A percentile compares a stretch with the other conserved stretches of the same genome.
phyloP scores from a whole-genome alignment of 2,797 vertebrate genomes.

The Paguma larvata region DNA sequence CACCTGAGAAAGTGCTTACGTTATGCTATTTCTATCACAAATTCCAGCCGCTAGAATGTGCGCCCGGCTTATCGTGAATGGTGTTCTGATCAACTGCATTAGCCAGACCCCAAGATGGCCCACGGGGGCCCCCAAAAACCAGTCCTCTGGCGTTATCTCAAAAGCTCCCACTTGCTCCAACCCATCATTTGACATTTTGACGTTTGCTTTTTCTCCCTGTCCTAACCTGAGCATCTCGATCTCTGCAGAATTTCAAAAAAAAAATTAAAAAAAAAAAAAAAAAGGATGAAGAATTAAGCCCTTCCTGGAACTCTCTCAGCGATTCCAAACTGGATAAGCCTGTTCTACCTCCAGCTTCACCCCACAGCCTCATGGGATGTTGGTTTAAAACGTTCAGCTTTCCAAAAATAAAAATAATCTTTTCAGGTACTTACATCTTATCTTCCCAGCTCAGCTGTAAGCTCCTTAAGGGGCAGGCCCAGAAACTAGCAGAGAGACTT shows the following conservation, averaged over 20 bases:
- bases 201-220: not conserved
- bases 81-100: not conserved
- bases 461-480: not conserved
- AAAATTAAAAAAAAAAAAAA: not conserved
- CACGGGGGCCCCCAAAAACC: rapidly evolving
- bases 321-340: not conserved
- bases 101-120: rapidly evolving
- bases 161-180: not conserved
- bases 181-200: not conserved
- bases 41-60: not conserved
- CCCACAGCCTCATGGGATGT: not conserved
- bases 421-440: not conserved
- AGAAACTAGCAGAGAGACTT: not conserved
- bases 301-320: not conserved
- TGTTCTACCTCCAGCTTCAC: not conserved
- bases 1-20: not conserved
- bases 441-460: not conserved
- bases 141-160: rapidly evolving
- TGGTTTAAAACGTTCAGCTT: not conserved
- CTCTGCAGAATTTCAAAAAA: not conserved
- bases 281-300: not conserved
- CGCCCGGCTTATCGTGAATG: rapidly evolving
- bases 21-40: rapidly evolving
- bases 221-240: not conserved
- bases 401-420: slow-evolving; percentile 72